Conservation (phyloP, 2,113 vertebrate species). For the Spheniscus mendiculus region DNA sequence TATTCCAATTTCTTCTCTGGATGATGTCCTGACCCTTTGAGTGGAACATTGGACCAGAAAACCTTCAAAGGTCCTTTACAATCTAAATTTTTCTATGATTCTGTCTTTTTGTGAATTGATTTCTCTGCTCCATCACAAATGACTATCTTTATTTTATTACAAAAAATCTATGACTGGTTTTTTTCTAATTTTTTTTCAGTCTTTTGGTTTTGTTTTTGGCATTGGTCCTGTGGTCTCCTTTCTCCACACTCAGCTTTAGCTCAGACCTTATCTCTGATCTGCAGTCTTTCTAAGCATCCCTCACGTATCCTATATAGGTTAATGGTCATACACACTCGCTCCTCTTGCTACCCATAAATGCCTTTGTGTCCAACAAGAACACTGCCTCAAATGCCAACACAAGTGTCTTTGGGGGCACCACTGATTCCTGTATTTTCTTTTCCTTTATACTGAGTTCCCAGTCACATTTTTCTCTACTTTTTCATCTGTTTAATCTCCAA, state of each 20-base stretch:
- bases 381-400: background rate
- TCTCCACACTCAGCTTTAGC: background rate
- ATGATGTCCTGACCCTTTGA: background rate
- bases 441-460: background rate
- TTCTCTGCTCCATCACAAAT: background rate
- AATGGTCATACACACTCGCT: background rate
- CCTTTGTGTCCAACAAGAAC: background rate
- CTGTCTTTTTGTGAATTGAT: background rate
- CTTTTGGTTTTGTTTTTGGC: background rate
- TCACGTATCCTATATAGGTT: background rate
- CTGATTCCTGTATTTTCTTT: background rate
- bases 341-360: background rate
- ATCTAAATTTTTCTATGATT: background rate
- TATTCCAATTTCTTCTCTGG: background rate
- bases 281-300: background rate
- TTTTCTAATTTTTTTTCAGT: background rate
- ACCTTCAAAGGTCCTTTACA: background rate
- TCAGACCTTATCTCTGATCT: background rate
- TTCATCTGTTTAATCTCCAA: background rate
- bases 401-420: background rate
- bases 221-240: background rate
- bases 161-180: accelerated
- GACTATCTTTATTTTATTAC: background rate
- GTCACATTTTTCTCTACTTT: background rate
- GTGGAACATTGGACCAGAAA: background rate